These are phyloP conservation scores for Prionace glauca DNA, from an alignment of 2,797 vertebrate genomes.

Conservation along the genomic window DNA sequence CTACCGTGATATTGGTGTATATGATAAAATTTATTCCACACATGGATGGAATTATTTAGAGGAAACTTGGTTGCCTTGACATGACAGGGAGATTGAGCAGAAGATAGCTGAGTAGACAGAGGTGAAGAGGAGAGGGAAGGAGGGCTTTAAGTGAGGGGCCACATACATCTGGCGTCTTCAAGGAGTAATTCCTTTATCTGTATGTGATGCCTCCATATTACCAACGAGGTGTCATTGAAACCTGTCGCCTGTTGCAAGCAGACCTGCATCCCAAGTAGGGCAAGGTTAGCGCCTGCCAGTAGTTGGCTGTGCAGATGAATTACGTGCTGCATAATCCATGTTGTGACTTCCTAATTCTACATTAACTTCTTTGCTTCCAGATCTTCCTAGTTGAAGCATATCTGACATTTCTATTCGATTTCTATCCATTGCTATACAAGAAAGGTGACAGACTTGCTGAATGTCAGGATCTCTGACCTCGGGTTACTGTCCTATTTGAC, in stretches of 20 bases:
- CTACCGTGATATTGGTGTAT: no score
- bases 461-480: not conserved
- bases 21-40: not conserved
- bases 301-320: not conserved
- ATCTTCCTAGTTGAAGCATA: not conserved
- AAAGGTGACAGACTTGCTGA: not conserved
- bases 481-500: not conserved
- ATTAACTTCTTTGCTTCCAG: not conserved
- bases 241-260: not conserved
- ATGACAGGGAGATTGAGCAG: not conserved
- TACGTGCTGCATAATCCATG: no score
- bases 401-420: not conserved
- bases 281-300: not conserved
- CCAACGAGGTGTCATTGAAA: not conserved
- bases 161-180: not conserved
- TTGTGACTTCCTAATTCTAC: no score
- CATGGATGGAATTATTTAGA: not conserved
- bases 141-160: not conserved
- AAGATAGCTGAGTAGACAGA: not conserved
- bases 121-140: not conserved
- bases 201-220: no score
- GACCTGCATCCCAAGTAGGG: not conserved
- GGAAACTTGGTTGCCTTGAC: not conserved
- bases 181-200: not conserved
- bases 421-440: not conserved